Conservation (phyloP, 1,140 invertebrate species). For the Hyposmocoma kahamanoa region DNA sequence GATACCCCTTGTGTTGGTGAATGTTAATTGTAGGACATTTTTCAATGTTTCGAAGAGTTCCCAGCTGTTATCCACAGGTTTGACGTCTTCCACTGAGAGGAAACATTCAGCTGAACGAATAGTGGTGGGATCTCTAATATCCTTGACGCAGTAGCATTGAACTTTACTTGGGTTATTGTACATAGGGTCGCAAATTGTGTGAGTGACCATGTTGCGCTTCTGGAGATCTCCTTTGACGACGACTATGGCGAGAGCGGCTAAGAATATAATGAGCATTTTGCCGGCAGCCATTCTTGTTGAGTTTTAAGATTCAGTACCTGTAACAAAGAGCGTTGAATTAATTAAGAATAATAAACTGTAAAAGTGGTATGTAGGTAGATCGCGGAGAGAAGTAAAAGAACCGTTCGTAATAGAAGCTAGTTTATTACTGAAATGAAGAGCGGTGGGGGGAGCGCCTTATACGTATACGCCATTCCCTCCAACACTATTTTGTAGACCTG, state of each 20-base stretch:
- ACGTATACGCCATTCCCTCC: too few relatives aligned
- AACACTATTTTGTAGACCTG: too few relatives aligned
- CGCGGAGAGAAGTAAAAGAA: too few relatives aligned
- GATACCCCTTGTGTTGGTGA: conserved; percentile 77
- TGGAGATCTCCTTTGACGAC: not conserved
- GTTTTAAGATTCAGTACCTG: too few relatives aligned
- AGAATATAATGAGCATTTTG: not conserved
- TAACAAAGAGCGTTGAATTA: too few relatives aligned
- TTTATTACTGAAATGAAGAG: too few relatives aligned
- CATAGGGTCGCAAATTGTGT: not conserved
- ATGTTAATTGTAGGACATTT: conserved; percentile 76
- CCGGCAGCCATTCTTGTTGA: not conserved
- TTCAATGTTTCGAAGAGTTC: conserved; percentile 77
- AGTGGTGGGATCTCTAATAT: conserved; percentile 19
- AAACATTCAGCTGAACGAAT: conserved; percentile 69
- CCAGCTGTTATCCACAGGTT: conserved; percentile 77
- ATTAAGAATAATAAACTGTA: too few relatives aligned
- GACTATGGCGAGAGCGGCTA: not conserved
- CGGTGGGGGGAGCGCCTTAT: too few relatives aligned
- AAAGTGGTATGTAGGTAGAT: too few relatives aligned
- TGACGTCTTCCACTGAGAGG: conserved; percentile 74
- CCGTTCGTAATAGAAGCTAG: too few relatives aligned
- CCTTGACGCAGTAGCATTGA: conserved; percentile 49
- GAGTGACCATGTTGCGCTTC: not conserved
- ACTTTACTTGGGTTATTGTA: conserved; percentile 17